Evolutionary conservation across 2,888 invertebrate species (phyloP).

Genomic region (Drymonia ruficornis): DNA sequence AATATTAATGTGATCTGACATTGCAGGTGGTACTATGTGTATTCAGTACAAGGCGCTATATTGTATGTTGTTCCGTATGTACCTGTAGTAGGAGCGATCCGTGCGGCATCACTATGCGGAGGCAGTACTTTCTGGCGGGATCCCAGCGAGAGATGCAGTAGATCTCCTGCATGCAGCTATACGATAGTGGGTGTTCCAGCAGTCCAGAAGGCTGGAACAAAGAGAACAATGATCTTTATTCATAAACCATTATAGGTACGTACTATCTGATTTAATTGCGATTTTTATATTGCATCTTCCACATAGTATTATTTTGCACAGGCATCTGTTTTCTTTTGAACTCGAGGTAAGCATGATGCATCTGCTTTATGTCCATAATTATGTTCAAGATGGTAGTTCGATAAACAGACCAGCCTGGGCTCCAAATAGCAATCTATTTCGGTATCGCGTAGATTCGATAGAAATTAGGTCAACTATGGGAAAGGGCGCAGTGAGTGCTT

Average conservation of each 20-base stretch:
- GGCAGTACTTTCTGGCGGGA: conserved; percentile 91
- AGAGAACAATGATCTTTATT: conserved; percentile 15
- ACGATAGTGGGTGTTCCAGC: conserved; percentile 88
- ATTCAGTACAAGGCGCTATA: too few relatives aligned
- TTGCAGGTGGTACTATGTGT: too few relatives aligned
- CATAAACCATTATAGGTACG: too few relatives aligned
- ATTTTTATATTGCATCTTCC: too few relatives aligned
- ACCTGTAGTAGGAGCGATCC: conserved; percentile 91
- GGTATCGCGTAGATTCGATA: conserved; percentile 35
- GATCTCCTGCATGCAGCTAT: conserved; percentile 90
- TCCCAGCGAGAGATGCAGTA: conserved; percentile 92
- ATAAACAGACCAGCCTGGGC: conserved; percentile 7
- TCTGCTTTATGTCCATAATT: conserved; percentile 11
- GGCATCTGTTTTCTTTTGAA: not conserved
- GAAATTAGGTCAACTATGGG: conserved; percentile 54
- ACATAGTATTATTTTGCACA: too few relatives aligned
- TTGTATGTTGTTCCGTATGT: conserved; percentile 2
- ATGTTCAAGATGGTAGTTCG: conserved; percentile 16
- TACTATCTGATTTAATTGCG: too few relatives aligned
- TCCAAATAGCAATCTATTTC: conserved; percentile 41
- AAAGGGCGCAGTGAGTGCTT: conserved; percentile 38
- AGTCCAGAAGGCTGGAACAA: conserved; percentile 86
- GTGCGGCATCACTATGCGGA: conserved; percentile 90
- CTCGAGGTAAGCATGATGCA: conserved; percentile 13
- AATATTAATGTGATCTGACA: too few relatives aligned